phyloP scores from a whole-genome alignment of 2,113 vertebrate species.

The Cephalopholis sonnerati region DNA sequence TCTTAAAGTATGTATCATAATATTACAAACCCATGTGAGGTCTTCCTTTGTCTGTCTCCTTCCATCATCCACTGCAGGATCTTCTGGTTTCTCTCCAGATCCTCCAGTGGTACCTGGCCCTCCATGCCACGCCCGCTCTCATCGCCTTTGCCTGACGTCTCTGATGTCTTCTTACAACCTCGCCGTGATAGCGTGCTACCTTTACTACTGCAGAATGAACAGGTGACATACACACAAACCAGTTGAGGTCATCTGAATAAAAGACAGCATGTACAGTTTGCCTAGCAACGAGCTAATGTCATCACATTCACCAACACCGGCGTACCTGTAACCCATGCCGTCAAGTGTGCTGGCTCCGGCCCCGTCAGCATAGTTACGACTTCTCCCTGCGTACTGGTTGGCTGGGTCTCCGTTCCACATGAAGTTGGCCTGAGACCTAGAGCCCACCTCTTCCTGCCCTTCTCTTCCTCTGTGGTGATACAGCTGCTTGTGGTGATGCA shows the following conservation, averaged over 20 bases:
- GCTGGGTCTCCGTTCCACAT: slow-evolving; percentile 88
- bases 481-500: slow-evolving; percentile 76
- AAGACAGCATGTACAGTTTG: too few relatives aligned
- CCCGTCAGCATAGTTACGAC: slow-evolving; percentile 89
- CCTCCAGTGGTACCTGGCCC: slow-evolving; percentile 87
- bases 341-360: slow-evolving; percentile 82
- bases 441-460: slow-evolving; percentile 72
- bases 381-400: slow-evolving; percentile 86
- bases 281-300: slow-evolving; percentile 40
- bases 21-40: slow-evolving; percentile 88
- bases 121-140: slow-evolving; percentile 83
- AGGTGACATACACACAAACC: neutral
- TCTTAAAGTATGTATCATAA: neutral
- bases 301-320: neutral
- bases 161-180: slow-evolving; percentile 87
- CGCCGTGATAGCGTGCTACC: slow-evolving; percentile 87
- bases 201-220: slow-evolving; percentile 87
- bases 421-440: slow-evolving; percentile 72
- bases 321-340: slow-evolving; percentile 89
- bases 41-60: slow-evolving; percentile 93
- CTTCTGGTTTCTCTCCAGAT: slow-evolving; percentile 93
- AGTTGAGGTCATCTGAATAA: neutral
- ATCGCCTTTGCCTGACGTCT: slow-evolving; percentile 85
- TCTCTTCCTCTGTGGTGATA: slow-evolving; percentile 81
- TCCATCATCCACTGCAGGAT: slow-evolving; percentile 99